Evolutionary conservation across 2,888 invertebrate genomes (phyloP).

Genomic region (Aporophyla nigra): DNA sequence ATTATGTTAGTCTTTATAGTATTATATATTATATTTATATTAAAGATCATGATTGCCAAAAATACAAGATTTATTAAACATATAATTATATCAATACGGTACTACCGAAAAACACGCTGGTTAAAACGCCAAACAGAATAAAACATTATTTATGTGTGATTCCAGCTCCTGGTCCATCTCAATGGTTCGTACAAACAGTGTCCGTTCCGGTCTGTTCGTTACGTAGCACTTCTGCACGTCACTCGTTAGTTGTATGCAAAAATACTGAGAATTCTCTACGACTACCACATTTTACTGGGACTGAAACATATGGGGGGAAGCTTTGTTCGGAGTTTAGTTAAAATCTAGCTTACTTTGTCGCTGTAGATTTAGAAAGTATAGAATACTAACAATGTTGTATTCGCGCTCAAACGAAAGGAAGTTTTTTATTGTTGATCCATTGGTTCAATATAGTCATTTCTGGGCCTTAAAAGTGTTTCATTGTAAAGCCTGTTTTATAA

Average conservation of each 20-base stretch:
- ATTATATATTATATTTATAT: too few relatives aligned
- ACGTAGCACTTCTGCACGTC: slow-evolving; percentile 68
- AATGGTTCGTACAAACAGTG: slow-evolving; percentile 73
- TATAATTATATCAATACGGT: neutral
- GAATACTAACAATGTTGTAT: neutral
- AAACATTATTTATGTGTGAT: neutral
- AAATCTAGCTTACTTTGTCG: neutral
- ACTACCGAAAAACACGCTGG: neutral
- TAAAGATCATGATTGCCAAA: too few relatives aligned
- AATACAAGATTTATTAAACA: neutral
- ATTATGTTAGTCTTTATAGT: too few relatives aligned
- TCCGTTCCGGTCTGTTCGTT: slow-evolving; percentile 84
- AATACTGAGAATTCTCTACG: slow-evolving; percentile 56
- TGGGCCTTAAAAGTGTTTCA: neutral
- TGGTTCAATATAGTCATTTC: neutral
- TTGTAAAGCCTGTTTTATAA: neutral
- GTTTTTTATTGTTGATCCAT: neutral
- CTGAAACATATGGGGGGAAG: slow-evolving; percentile 25
- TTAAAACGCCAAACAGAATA: neutral
- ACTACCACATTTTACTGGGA: slow-evolving; percentile 25
- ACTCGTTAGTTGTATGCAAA: slow-evolving; percentile 71
- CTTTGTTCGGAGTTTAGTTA: slow-evolving; percentile 11
- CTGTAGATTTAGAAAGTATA: neutral
- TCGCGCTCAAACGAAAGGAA: neutral
- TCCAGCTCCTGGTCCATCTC: slow-evolving; percentile 38